Evolutionary conservation across 1,140 invertebrate species (phyloP).

Genomic region (Hydropsyche tenuis): DNA sequence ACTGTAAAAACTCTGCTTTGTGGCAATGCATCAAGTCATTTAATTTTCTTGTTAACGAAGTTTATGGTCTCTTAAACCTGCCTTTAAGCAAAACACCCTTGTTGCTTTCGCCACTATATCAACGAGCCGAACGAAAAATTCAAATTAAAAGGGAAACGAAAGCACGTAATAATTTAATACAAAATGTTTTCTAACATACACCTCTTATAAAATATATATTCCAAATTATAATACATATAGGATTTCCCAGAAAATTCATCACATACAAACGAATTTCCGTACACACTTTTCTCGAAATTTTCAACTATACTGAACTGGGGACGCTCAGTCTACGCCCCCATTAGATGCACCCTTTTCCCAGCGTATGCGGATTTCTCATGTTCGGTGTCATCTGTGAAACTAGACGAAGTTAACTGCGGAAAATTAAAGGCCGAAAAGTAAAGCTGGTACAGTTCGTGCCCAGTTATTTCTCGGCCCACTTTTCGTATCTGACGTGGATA

Average conservation of each 20-base stretch:
- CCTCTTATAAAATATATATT: no score
- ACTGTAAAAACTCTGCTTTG: not conserved
- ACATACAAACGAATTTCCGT: no score
- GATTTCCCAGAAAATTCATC: no score
- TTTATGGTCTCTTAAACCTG: constrained; percentile 44
- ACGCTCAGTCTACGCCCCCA: no score
- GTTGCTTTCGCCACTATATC: not conserved
- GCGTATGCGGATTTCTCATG: no score
- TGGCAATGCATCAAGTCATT: constrained; percentile 43
- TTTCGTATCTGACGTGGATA: not conserved
- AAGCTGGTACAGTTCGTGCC: not conserved
- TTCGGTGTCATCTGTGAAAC: no score
- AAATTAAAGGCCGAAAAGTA: constrained; percentile 23
- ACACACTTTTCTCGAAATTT: no score
- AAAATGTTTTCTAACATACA: not conserved
- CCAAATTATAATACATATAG: no score
- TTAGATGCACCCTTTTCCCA: no score
- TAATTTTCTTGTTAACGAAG: constrained; percentile 45
- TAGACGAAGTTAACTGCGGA: not conserved
- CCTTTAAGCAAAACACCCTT: constrained; percentile 1
- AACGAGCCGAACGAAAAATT: not conserved
- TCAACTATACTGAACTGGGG: no score
- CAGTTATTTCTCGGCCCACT: not conserved
- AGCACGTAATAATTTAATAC: no score
- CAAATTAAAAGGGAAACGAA: not conserved